A percentile compares a stretch with the other conserved stretches of the same genome.
These are phyloP conservation scores for Volucella inanis DNA, from an alignment of 2,888 invertebrate species.

Conservation along the genomic window DNA sequence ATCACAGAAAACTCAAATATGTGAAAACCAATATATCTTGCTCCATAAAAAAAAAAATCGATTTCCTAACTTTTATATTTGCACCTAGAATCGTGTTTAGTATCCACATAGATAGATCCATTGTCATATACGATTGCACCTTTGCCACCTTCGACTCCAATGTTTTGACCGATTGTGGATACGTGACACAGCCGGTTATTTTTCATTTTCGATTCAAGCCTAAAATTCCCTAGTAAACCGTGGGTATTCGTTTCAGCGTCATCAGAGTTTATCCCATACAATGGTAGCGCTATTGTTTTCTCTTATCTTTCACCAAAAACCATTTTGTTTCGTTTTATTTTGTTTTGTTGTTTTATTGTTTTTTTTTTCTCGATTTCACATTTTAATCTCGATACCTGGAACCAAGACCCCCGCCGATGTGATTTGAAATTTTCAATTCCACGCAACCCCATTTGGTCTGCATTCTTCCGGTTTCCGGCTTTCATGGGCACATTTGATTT, in stretches of 20 bases:
- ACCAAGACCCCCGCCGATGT: not conserved
- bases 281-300: constrained; percentile 39
- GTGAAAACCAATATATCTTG: too few species aligned
- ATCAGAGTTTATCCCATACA: constrained; percentile 31
- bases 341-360: constrained; percentile 27
- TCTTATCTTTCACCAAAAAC: constrained; percentile 40
- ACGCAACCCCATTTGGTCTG: not conserved
- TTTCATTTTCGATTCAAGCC: constrained; percentile 18
- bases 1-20: too few species aligned
- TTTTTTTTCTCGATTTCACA: constrained; percentile 30
- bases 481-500: constrained; percentile 39
- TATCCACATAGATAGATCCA: too few species aligned
- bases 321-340: constrained; percentile 33
- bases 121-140: too few species aligned
- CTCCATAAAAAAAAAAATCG: too few species aligned
- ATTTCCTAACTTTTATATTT: too few species aligned
- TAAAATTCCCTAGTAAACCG: constrained; percentile 36
- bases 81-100: too few species aligned
- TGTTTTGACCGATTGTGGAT: too few species aligned
- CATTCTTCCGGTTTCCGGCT: not conserved
- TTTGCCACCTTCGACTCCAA: too few species aligned
- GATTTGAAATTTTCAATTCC: constrained; percentile 37
- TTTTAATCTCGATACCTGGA: constrained; percentile 39
- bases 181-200: constrained; percentile 7
- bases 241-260: constrained; percentile 26